Percentiles rank a stretch among this genome's conserved stretches.
These are phyloP conservation scores for Callyntrura guangdongensis DNA, from an alignment of 2,888 invertebrate species.

Conservation along the genomic window DNA sequence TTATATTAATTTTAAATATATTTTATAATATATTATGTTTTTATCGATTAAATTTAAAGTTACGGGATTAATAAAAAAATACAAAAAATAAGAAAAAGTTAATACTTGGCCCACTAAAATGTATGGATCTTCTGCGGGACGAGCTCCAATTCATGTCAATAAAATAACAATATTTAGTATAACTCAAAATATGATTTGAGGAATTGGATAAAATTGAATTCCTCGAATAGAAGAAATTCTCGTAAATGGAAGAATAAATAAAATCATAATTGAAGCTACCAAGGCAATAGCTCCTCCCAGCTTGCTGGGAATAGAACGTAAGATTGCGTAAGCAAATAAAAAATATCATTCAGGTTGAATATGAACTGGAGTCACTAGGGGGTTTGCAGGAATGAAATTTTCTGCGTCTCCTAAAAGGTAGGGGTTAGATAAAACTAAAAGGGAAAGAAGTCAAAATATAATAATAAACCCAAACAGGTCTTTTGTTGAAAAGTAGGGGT, in stretches of 20 bases:
- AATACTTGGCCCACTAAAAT: slow-evolving; percentile 89
- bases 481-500: slow-evolving; percentile 89
- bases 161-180: slow-evolving; percentile 88
- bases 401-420: slow-evolving; percentile 90
- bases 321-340: slow-evolving; percentile 92
- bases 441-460: slow-evolving; percentile 87
- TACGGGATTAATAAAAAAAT: slow-evolving; percentile 88
- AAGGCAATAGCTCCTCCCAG: slow-evolving; percentile 91
- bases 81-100: slow-evolving; percentile 88
- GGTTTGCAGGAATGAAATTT: slow-evolving; percentile 91
- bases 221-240: too few relatives aligned
- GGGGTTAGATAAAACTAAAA: slow-evolving; percentile 88
- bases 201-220: slow-evolving; percentile 88
- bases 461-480: slow-evolving; percentile 89
- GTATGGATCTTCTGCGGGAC: slow-evolving; percentile 90
- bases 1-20: too few relatives aligned
- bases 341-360: slow-evolving; percentile 96
- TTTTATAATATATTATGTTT: too few relatives aligned
- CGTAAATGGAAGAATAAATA: slow-evolving; percentile 89
- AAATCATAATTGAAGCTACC: slow-evolving; percentile 89
- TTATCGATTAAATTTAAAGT: too few relatives aligned
- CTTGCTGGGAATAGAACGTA: slow-evolving; percentile 93
- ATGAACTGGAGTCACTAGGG: slow-evolving; percentile 90
- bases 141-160: slow-evolving; percentile 91
- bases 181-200: slow-evolving; percentile 87